Conservation (phyloP, 2,888 invertebrate genomes). For the Volucella zonaria region DNA sequence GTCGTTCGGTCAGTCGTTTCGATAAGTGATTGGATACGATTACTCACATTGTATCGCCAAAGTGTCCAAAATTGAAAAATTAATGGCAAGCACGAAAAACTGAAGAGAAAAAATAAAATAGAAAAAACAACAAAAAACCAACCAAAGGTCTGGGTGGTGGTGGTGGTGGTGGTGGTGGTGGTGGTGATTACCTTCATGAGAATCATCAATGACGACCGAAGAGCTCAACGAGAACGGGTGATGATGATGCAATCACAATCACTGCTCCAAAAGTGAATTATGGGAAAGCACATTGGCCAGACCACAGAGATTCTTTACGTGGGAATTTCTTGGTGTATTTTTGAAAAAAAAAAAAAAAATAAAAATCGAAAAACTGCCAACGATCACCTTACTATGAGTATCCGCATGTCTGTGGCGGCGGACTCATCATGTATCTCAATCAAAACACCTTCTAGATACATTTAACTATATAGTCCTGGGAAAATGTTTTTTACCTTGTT, state of each 20-base stretch:
- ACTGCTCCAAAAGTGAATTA: slow-evolving; percentile 71
- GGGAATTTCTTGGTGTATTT: slow-evolving; percentile 62
- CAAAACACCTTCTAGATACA: slow-evolving; percentile 68
- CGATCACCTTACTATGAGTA: slow-evolving; percentile 62
- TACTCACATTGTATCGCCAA: slow-evolving; percentile 54
- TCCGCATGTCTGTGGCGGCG: slow-evolving; percentile 36
- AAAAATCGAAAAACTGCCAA: slow-evolving; percentile 27
- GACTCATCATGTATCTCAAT: slow-evolving; percentile 66
- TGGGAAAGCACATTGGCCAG: slow-evolving; percentile 58
- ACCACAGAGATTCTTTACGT: slow-evolving; percentile 51
- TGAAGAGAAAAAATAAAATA: slow-evolving; percentile 2
- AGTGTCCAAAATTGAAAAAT: slow-evolving; percentile 70
- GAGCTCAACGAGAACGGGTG: slow-evolving; percentile 37
- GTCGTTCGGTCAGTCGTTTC: slow-evolving; percentile 4
- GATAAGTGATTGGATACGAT: slow-evolving; percentile 68
- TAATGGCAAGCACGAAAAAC: slow-evolving; percentile 37
- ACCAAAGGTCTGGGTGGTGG: slow-evolving; percentile 18
- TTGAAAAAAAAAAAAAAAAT: neutral
- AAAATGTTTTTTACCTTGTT: slow-evolving; percentile 56
- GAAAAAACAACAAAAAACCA: neutral
- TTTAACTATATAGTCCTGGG: slow-evolving; percentile 70
- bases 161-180: slow-evolving; percentile 51
- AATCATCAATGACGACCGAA: slow-evolving; percentile 30
- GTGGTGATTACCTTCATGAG: slow-evolving; percentile 57
- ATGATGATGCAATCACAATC: slow-evolving; percentile 72